A percentile compares a stretch with the other conserved stretches of the same genome.
Evolutionary conservation across 2,797 vertebrate species (phyloP).

Genomic region (Chelidonichthys spinosus): DNA sequence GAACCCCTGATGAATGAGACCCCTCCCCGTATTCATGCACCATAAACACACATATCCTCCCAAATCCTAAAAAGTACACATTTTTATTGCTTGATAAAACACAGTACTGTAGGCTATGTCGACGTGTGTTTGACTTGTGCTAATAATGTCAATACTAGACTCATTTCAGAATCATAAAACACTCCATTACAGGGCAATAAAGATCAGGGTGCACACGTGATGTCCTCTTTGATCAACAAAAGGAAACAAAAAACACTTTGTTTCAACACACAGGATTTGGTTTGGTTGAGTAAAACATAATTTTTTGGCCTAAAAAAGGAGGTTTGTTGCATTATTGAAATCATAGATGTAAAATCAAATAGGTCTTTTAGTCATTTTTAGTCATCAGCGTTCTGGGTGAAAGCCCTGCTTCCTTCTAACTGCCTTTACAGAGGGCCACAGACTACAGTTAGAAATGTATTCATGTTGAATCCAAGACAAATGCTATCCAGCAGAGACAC

Average conservation of each 20-base stretch:
- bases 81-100: conserved; percentile 4
- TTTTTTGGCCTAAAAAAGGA: background rate
- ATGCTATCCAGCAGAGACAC: background rate
- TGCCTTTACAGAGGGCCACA: background rate
- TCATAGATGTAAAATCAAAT: background rate
- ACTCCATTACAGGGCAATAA: background rate
- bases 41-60: conserved; percentile 1
- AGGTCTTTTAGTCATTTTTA: background rate
- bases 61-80: background rate
- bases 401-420: background rate
- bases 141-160: background rate
- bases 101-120: background rate
- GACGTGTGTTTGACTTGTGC: background rate
- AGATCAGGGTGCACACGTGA: background rate
- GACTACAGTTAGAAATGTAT: background rate
- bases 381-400: background rate
- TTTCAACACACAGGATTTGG: too few relatives aligned
- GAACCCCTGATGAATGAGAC: background rate
- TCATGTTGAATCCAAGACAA: background rate
- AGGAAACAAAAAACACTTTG: background rate
- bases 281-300: background rate
- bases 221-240: background rate
- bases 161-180: background rate
- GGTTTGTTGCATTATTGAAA: background rate
- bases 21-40: conserved; percentile 1